Evolutionary conservation across 1,140 invertebrate genomes (phyloP).

Genomic region (Sitobion miscanthi): DNA sequence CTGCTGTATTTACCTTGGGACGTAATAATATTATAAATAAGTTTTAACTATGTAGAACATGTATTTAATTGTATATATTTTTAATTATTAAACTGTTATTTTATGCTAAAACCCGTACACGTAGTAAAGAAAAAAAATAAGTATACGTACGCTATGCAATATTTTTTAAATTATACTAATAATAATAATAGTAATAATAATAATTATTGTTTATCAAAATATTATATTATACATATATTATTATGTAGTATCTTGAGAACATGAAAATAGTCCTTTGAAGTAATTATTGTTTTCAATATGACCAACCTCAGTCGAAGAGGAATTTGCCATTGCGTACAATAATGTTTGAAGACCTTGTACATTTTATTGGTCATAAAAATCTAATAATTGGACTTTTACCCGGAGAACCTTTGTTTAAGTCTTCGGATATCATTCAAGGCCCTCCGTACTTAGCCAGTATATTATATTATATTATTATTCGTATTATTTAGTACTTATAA

Average conservation of each 20-base stretch:
- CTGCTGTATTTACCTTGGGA: too few relatives aligned
- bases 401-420: not conserved
- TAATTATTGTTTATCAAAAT: not conserved
- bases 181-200: too few relatives aligned
- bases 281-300: not conserved
- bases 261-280: not conserved
- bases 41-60: too few relatives aligned
- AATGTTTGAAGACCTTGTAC: not conserved
- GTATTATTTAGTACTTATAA: not conserved
- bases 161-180: not conserved
- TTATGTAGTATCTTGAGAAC: not conserved
- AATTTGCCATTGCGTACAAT: not conserved
- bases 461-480: not conserved
- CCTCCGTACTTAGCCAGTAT: not conserved
- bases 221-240: not conserved
- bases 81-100: not conserved
- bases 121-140: not conserved
- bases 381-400: not conserved
- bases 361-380: slow-evolving; percentile 21
- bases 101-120: not conserved
- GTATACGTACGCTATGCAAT: not conserved
- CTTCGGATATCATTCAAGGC: not conserved
- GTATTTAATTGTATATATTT: too few relatives aligned
- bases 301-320: not conserved
- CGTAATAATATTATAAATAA: too few relatives aligned